Evolutionary conservation across 2,888 invertebrate genomes (phyloP), one percentile per base, ranked within the genome.

Genomic region (Pantelozetes paolii): DNA sequence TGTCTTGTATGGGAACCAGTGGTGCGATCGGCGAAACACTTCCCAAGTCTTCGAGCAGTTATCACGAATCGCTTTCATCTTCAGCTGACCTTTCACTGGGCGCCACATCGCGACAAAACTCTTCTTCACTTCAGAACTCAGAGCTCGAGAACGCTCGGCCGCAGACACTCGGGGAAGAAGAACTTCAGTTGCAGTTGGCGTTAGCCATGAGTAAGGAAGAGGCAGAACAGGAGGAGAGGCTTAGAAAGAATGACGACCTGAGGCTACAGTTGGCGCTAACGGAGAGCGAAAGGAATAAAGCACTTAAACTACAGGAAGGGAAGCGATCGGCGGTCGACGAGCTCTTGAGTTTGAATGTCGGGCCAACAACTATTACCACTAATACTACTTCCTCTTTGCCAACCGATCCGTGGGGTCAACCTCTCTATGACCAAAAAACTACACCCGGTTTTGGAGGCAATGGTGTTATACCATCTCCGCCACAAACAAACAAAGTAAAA

Each of bases 191-290:
- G 78, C 98, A 99, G 84, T 86, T 99, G 81, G 99, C 99, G 69
- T 86, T 99, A 82, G 99, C 98, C 73, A 96, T 99, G 93, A 94
- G 94, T 70, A 89, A 96, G 77, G 99, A 99, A 84, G 99, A 99
- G 85, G 96, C 96, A 40, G 98, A 99, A 81, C 90, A 94, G 79
- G 96, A 97, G 82, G 94, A 96, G 84, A 89, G 94, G 78, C 88
- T 94, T 81, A 86, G 94, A 75, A 89, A 95, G 77, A 93, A 93
- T 79, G 98, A 99, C 83, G 97, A 98, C 84, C 67, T 79, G 11
- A 57, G 79, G 15, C 86, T 99, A 79, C 96, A 97, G 85, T 86
- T 99, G 83, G 97, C 96, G 50, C 86, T 98, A 79, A 91, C 91
- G 82, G 94, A 97, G 85, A 94, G 94, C 83, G 91, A 94, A 84